Percentiles rank a stretch among this genome's conserved stretches.
Conservation (phyloP, 2,113 vertebrate species). For the Nipponia nippon region DNA sequence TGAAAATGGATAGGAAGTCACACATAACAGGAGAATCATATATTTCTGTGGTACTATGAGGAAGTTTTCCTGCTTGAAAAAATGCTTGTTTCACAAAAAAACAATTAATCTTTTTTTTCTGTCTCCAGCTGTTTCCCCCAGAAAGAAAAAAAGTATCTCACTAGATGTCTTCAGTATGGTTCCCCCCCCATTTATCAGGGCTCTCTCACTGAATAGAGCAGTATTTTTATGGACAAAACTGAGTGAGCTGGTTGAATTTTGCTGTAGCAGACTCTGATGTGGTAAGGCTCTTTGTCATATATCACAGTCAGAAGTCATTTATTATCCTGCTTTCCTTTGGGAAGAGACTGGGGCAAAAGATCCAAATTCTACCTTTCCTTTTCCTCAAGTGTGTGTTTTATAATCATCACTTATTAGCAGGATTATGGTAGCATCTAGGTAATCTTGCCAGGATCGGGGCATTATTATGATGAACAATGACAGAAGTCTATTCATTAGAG, state of each 20-base stretch:
- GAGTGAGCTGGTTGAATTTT: conserved; percentile 64
- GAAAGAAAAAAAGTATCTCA: conserved; percentile 5
- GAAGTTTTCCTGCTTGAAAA: conserved; percentile 46
- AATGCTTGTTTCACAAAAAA: conserved; percentile 38
- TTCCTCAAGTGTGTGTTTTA: conserved; percentile 49
- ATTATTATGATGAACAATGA: conserved; percentile 66
- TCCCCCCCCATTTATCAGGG: conserved; percentile 51
- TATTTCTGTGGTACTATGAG: conserved; percentile 13
- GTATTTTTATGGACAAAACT: conserved; percentile 66
- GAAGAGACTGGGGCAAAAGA: conserved; percentile 63
- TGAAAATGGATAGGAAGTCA: conserved; percentile 55
- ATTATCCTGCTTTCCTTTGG: conserved; percentile 66
- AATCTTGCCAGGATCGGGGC: conserved; percentile 53
- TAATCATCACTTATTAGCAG: conserved; percentile 59
- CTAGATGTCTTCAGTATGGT: conserved; percentile 41
- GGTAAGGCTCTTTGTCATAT: conserved; percentile 67
- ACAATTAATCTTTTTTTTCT: conserved; percentile 31
- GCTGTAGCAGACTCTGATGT: conserved; percentile 58
- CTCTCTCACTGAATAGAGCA: conserved; percentile 49
- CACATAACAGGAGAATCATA: conserved; percentile 1
- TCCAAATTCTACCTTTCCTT: conserved; percentile 55
- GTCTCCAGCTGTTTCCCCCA: background rate
- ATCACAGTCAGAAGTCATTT: conserved; percentile 71
- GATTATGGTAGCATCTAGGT: conserved; percentile 53
- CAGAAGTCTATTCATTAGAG: conserved; percentile 65